Evolutionary conservation across 2,113 vertebrate species (phyloP), one percentile per base, ranked within the genome.

Genomic region (Microcebus tavaratra): DNA sequence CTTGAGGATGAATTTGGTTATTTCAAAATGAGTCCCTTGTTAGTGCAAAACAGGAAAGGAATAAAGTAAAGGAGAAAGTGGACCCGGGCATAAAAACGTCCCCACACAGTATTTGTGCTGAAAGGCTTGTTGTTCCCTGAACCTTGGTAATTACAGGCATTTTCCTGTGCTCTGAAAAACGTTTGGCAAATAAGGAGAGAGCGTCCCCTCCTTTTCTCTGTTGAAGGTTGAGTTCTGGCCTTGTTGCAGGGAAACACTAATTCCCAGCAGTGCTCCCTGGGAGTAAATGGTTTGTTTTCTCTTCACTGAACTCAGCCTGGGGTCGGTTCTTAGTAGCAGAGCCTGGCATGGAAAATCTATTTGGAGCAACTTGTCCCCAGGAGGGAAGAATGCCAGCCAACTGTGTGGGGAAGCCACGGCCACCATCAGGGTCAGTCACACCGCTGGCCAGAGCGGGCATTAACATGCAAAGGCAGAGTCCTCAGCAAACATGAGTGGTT

Each of bases 221-320:
- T 85, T 97, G 88, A 84, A 85, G 92, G 94, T 95, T 96, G 93
- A 53, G 57, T 55, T 90, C 96, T 93, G 68, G 91, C 86, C 61
- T 59, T 57, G 42, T 61, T 48, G 87, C 83, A 97, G 75, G 89
- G 68, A 91, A 94, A 96, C 68, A 45, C 73, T 65, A 92, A 84
- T 97, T 95, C 91, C 94, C 78, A 88, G 34, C 63, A 1, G 27
- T 25, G 73, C 68, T 94, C 75, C 57, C 61, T 42, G 27, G 90
- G 73, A 97, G 88, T 78, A 84, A 95, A 96, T 78, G 96, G 80
- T 96, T 96, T 83, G 86, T 90, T 97, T 94, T 88, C 94, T 93
- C 72, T 82, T 95, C 84, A 65, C 61, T 67, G 91, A 93, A 94
- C 67, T 65, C 97, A 96, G 88, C 72, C 85, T 8, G 6, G 73